Conservation (phyloP, 2,888 invertebrate genomes). For the Punctoribates punctum region DNA sequence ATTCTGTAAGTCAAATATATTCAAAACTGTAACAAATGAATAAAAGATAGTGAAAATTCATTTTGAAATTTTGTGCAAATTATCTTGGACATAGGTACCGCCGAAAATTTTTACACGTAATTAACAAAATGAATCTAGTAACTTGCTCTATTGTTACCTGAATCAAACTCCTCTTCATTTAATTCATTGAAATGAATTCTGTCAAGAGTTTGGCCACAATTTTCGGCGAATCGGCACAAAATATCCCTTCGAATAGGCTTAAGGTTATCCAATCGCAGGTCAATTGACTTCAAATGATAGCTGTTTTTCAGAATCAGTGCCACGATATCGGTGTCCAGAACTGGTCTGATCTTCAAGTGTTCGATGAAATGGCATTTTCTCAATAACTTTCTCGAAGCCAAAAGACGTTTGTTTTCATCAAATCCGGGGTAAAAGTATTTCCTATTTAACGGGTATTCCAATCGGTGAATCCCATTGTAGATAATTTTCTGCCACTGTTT, state of each 20-base stretch:
- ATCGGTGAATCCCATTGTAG: not conserved
- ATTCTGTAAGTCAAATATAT: not conserved
- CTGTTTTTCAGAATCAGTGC: not conserved
- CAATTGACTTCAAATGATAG: not conserved
- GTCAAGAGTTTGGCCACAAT: not conserved
- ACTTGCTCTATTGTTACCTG: not conserved
- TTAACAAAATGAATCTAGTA: too few species aligned
- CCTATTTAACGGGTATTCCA: not conserved
- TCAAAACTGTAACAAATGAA: not conserved
- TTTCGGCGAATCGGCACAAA: not conserved
- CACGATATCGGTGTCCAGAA: not conserved
- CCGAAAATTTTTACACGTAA: too few species aligned
- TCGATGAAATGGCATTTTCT: constrained; percentile 3
- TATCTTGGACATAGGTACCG: too few species aligned
- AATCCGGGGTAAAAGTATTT: not conserved
- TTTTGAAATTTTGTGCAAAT: too few species aligned
- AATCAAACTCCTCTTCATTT: not conserved
- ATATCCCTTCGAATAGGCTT: not conserved
- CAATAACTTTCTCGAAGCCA: not conserved
- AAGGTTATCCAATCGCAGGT: not conserved
- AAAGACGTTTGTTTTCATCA: not conserved
- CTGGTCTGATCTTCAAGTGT: not conserved
- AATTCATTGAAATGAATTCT: not conserved
- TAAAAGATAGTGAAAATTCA: too few species aligned
- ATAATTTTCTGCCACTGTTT: not conserved